phyloP scores from a whole-genome alignment of 35 echinoderm and acorn worm species.

The Heliocidaris erythrogramma region DNA sequence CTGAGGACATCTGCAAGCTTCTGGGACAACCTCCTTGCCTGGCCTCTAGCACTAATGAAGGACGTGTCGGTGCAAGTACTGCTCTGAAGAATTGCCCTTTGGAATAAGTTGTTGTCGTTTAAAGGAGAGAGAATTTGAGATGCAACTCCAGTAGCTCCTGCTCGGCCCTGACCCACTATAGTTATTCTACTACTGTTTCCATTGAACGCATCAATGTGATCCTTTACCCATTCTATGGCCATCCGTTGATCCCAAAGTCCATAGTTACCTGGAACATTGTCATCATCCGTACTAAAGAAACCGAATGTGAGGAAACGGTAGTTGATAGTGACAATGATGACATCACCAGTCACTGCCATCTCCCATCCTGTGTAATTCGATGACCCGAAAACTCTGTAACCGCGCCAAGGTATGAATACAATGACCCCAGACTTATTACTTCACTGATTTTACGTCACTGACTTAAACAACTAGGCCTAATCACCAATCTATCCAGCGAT shows the following conservation, averaged over 20 bases:
- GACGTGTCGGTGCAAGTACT: not conserved
- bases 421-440: too few species aligned
- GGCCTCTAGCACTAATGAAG: not conserved
- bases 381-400: not conserved
- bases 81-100: conserved; percentile 47
- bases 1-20: not conserved
- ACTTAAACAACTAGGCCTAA: too few species aligned
- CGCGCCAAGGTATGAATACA: conserved; percentile 46
- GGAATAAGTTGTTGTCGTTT: conserved; percentile 37
- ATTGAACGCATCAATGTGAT: conserved; percentile 65
- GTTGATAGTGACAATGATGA: conserved; percentile 70
- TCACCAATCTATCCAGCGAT: too few species aligned
- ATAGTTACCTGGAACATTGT: conserved; percentile 72
- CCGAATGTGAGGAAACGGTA: conserved; percentile 65
- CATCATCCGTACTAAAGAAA: conserved; percentile 70
- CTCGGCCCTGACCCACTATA: conserved; percentile 25
- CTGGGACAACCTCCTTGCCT: conserved; percentile 32
- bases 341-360: conserved; percentile 42
- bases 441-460: too few species aligned
- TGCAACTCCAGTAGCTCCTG: conserved; percentile 40
- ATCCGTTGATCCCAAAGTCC: conserved; percentile 75
- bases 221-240: conserved; percentile 73
- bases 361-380: conserved; percentile 19
- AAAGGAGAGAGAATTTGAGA: conserved; percentile 33
- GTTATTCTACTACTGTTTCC: conserved; percentile 33